Percentiles rank a stretch among this genome's conserved stretches.
Conservation (phyloP, 1,140 invertebrate species). For the Trachelipus rathkii region DNA sequence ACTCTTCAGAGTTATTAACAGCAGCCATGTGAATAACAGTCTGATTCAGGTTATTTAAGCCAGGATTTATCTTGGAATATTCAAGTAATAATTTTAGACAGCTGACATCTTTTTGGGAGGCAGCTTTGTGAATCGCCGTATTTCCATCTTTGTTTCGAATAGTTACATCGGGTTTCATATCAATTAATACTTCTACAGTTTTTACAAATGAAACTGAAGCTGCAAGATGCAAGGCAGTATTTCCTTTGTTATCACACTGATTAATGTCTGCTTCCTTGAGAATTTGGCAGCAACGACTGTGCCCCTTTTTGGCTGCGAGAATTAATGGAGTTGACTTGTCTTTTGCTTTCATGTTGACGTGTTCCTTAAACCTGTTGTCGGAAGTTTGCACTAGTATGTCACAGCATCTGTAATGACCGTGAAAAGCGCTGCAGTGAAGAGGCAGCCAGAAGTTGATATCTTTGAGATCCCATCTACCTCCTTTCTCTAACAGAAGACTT, state of each 20-base stretch:
- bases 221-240: background rate
- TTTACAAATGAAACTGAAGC: background rate
- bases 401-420: background rate
- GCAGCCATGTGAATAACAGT: background rate
- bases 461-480: background rate
- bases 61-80: background rate
- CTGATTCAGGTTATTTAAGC: background rate
- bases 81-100: background rate
- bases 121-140: background rate
- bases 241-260: background rate
- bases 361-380: background rate
- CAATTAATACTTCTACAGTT: background rate
- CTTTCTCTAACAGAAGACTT: background rate
- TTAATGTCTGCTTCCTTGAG: background rate
- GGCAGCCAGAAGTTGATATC: background rate
- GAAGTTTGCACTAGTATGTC: background rate
- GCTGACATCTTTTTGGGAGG: background rate
- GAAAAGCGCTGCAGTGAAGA: background rate
- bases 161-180: background rate
- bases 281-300: background rate
- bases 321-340: background rate
- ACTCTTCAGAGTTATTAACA: background rate
- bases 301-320: background rate
- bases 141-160: constrained; percentile 1
- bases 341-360: background rate